Conservation (phyloP, 2,797 vertebrate species). For the Molossus alvarezi region DNA sequence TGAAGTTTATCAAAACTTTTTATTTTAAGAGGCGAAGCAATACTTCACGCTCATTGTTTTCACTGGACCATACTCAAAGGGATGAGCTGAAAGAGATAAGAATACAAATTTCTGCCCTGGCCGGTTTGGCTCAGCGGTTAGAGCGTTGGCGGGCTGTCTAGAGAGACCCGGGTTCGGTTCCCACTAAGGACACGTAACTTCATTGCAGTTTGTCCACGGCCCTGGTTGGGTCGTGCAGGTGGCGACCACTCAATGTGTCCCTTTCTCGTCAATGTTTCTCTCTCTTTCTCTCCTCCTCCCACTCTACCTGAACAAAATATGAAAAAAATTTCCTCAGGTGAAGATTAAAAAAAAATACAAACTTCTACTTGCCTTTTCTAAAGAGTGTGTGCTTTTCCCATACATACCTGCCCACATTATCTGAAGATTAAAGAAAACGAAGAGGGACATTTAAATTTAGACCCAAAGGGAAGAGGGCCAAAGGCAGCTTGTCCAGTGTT, state of each 20-base stretch:
- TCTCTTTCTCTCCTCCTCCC: too few species aligned
- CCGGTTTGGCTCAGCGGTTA: too few species aligned
- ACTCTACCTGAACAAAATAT: too few species aligned
- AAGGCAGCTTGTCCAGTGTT: not conserved
- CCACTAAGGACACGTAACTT: too few species aligned
- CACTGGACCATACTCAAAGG: not conserved
- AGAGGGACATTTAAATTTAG: not conserved
- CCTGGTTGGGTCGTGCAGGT: too few species aligned
- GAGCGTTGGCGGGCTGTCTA: too few species aligned
- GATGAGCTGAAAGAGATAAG: not conserved
- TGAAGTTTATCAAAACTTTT: not conserved
- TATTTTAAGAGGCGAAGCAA: not conserved
- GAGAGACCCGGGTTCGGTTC: too few species aligned
- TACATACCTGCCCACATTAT: accelerated
- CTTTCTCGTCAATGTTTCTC: too few species aligned
- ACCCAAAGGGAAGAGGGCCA: not conserved
- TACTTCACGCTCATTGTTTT: not conserved
- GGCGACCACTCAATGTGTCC: too few species aligned
- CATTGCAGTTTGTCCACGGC: too few species aligned
- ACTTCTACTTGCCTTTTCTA: not conserved
- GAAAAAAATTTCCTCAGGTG: too few species aligned
- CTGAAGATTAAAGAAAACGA: not conserved
- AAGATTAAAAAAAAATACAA: too few species aligned
- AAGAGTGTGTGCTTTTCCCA: not conserved
- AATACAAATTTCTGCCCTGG: not conserved